A percentile compares a stretch with the other conserved stretches of the same genome.
Conservation (phyloP, 1,140 invertebrate species). For the Chionoecetes opilio region DNA sequence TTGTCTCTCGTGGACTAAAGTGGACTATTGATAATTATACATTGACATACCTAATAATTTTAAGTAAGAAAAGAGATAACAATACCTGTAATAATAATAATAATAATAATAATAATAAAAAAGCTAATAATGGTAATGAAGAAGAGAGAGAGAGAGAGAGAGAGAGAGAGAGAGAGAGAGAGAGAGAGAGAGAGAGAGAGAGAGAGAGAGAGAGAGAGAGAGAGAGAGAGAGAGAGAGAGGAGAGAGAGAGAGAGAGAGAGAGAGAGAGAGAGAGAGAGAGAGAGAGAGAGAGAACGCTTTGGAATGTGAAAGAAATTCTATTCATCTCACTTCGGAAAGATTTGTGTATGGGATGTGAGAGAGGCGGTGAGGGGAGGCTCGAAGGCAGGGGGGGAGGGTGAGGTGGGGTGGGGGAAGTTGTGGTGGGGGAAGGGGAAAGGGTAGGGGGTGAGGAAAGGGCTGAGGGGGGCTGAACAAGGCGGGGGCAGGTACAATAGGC, state of each 20-base stretch:
- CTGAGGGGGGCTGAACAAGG: neutral
- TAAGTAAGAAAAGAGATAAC: no score
- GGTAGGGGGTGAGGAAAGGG: no score
- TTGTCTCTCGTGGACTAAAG: no score
- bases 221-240: conserved; percentile 4
- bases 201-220: conserved; percentile 27
- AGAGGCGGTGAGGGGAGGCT: neutral
- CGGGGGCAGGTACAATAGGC: neutral
- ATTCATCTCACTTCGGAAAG: conserved; percentile 19
- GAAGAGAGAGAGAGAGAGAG: no score
- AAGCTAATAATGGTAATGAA: no score
- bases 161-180: conserved; percentile 10
- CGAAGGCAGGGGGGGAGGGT: neutral
- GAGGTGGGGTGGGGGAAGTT: neutral
- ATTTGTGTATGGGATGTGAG: conserved; percentile 5
- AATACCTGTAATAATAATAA: no score
- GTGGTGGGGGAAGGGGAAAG: neutral
- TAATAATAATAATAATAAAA: no score
- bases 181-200: conserved; percentile 27
- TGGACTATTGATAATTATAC: no score
- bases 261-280: no score
- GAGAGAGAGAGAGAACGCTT: neutral
- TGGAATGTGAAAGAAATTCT: neutral
- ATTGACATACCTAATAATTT: no score
- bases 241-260: no score